Evolutionary conservation across 1,140 invertebrate species (phyloP).

Genomic region (Drosophila bipectinata): DNA sequence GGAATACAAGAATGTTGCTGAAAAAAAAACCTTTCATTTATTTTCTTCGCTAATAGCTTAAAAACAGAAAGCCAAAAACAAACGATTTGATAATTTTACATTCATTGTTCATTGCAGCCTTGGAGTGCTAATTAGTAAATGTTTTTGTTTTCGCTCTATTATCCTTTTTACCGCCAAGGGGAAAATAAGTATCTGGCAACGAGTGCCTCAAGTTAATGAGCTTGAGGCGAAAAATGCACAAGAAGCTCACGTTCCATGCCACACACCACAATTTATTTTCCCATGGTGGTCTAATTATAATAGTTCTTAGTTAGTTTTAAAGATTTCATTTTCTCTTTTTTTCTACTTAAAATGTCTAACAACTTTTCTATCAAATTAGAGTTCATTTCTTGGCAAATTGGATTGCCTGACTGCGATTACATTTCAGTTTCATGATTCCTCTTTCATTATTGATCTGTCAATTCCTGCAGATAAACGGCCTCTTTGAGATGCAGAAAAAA

Average conservation of each 20-base stretch:
- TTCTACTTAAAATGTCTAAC: too few species aligned
- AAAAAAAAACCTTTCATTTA: constrained; percentile 15
- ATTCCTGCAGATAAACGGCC: constrained; percentile 27
- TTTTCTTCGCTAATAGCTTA: constrained; percentile 20
- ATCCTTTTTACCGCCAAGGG: constrained; percentile 53
- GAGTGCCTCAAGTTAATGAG: constrained; percentile 51
- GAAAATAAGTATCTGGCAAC: constrained; percentile 37
- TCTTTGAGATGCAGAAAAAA: constrained; percentile 52
- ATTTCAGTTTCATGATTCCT: constrained; percentile 35
- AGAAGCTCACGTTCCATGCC: background rate
- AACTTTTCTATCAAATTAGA: constrained; percentile 22
- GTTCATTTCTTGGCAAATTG: constrained; percentile 20
- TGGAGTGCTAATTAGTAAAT: constrained; percentile 67
- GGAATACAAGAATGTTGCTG: background rate
- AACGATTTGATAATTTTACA: constrained; percentile 49
- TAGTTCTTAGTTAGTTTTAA: constrained; percentile 13
- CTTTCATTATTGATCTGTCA: constrained; percentile 29
- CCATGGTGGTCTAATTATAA: constrained; percentile 45
- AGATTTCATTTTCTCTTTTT: background rate
- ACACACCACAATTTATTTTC: constrained; percentile 6
- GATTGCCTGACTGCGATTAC: constrained; percentile 33
- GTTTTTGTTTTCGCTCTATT: constrained; percentile 45
- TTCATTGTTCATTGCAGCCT: constrained; percentile 40
- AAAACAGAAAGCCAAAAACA: constrained; percentile 10
- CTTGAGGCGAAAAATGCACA: constrained; percentile 32